Evolutionary conservation across 1,140 invertebrate genomes (phyloP).

Genomic region (Orchesella cincta): DNA sequence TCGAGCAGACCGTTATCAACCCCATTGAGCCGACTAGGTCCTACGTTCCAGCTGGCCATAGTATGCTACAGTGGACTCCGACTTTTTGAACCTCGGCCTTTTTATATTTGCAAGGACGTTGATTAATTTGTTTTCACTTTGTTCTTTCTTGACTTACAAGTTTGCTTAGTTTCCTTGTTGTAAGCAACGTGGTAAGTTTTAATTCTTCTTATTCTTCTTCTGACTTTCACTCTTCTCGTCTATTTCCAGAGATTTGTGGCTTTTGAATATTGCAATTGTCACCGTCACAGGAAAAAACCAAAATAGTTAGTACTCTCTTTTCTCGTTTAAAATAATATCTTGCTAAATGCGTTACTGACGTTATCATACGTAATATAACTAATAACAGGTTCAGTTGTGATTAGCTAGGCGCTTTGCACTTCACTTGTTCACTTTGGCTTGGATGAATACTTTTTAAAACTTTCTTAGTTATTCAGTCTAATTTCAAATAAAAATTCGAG

Average conservation of each 20-base stretch:
- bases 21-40: conserved; percentile 27
- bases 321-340: no score
- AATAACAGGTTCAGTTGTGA: neutral
- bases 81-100: neutral
- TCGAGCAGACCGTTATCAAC: conserved; percentile 37
- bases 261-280: no score
- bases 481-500: conserved; percentile 30
- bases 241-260: no score
- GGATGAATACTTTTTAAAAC: conserved; percentile 22
- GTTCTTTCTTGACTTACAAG: no score
- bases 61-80: neutral
- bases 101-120: neutral
- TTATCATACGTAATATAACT: neutral
- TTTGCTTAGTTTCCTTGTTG: no score
- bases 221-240: no score
- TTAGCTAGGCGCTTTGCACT: conserved; percentile 17
- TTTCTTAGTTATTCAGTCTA: conserved; percentile 2
- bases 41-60: conserved; percentile 47
- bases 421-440: conserved; percentile 28
- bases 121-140: no score
- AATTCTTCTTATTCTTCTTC: no score
- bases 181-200: no score
- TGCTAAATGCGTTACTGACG: no score
- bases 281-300: no score
- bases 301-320: no score